Evolutionary conservation across 2,888 invertebrate species (phyloP).

Genomic region (Dorcus parallelipipedus): DNA sequence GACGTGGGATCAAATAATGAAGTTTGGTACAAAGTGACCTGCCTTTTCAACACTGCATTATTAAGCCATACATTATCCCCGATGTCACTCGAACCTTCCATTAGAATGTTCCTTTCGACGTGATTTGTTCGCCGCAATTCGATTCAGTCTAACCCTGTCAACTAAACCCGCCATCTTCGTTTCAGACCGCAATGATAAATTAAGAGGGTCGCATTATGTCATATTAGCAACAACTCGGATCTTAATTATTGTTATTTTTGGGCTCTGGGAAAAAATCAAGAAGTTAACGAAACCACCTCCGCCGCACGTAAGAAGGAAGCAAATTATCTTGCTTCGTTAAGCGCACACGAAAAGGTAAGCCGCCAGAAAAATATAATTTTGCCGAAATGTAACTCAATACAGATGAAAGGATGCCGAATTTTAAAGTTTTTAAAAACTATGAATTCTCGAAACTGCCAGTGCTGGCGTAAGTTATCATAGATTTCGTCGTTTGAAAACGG

Average conservation of each 20-base stretch:
- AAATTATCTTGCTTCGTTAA: no score
- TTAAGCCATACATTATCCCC: conserved; percentile 50
- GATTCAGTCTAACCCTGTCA: conserved; percentile 7
- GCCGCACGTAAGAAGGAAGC: no score
- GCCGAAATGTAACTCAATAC: no score
- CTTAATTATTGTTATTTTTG: no score
- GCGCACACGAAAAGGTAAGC: no score
- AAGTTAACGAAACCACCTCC: no score
- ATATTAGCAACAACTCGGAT: neutral
- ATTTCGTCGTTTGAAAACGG: neutral
- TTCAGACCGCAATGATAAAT: conserved; percentile 42
- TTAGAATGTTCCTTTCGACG: conserved; percentile 38
- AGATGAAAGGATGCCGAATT: no score
- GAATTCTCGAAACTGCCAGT: no score
- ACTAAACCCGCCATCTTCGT: conserved; percentile 39
- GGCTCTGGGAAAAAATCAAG: no score
- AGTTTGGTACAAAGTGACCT: conserved; percentile 51
- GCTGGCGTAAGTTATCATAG: no score
- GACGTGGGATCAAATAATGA: conserved; percentile 47
- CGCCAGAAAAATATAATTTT: no score
- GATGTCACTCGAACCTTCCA: conserved; percentile 43
- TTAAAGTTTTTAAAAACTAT: no score
- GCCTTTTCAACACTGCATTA: conserved; percentile 52
- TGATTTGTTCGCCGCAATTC: neutral
- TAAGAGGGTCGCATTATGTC: conserved; percentile 13